Evolutionary conservation across 2,797 vertebrate genomes (phyloP), one percentile per base, ranked within the genome.

Genomic region (Cygnus olor): DNA sequence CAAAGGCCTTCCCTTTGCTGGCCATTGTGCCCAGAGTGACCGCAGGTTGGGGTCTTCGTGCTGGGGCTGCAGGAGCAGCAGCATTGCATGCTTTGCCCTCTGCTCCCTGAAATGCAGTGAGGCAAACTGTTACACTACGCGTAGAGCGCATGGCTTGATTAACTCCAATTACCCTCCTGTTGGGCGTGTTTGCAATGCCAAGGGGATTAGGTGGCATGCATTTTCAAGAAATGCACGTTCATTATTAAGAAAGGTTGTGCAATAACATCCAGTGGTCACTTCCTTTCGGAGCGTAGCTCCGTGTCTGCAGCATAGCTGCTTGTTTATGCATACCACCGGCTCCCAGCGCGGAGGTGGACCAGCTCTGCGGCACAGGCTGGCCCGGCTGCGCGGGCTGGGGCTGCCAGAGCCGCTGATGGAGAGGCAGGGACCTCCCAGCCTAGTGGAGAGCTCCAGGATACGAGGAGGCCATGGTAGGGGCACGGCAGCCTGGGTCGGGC

Each of bases 231-330:
- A 61, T 54, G 73, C 64, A 49, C 2, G 32, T 49, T 90, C 91
- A 91, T 96, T 91, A 94, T 82, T 82, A 88, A 60, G 85, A 71
- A 63, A 66, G 69, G 71, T 94, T 91, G 45, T 65, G 88, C 94
- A 96, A 94, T 66, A 91, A 24, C 80, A 73, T 58, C 79, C 63
- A 94, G 87, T 84, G 91, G 91, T 93, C 94, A 95, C 60, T 96
- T 96, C 94, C 94, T 96, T 93, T 82, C 3, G 77, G 64, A 94
- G 70, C 66, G 20, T 14, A 66, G 94, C 85, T 72, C n/a, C 34
- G 68, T 44, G 71, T 49, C 14, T 17, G 51, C n/a, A 73, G 68
- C 0, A 5, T 49, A 53, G 93, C 86, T 73, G 90, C 80, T 94
- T 95, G 93, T 96, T 92, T 87, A 25, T 90, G 49, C 6, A 1